phyloP scores from a whole-genome alignment of 2,113 vertebrate species.

The Aptenodytes patagonicus region DNA sequence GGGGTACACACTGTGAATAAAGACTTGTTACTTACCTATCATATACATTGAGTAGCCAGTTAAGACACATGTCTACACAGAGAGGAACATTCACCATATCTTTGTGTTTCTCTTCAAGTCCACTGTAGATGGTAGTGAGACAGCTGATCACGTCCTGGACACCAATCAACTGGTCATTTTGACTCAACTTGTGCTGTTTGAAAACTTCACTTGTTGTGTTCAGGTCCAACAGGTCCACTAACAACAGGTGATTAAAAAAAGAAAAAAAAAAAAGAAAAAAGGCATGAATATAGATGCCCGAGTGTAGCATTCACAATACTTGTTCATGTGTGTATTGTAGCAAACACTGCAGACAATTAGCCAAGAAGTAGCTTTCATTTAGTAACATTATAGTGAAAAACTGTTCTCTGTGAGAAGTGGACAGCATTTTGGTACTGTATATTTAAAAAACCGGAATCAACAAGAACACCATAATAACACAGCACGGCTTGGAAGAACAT shows the following conservation, averaged over 20 bases:
- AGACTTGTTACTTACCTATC: conserved; percentile 85
- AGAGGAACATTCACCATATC: conserved; percentile 95
- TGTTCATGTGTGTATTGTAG: neutral
- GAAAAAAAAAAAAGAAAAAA: neutral
- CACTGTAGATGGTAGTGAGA: conserved; percentile 90
- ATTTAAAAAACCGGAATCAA: neutral
- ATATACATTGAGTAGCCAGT: conserved; percentile 98
- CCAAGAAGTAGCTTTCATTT: neutral
- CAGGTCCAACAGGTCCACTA: conserved; percentile 94
- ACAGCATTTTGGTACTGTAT: neutral
- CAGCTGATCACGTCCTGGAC: conserved; percentile 94
- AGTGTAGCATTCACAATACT: neutral
- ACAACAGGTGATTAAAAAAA: neutral
- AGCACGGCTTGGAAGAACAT: neutral
- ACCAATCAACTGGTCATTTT: conserved; percentile 86
- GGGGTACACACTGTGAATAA: neutral
- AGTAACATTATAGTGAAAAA: neutral
- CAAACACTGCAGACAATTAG: neutral
- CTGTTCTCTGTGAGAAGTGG: neutral
- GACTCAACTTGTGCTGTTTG: conserved; percentile 88
- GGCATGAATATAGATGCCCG: neutral
- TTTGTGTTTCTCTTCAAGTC: conserved; percentile 91
- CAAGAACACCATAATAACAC: neutral
- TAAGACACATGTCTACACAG: conserved; percentile 97
- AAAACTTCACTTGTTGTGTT: conserved; percentile 90